A percentile compares a stretch with the other conserved stretches of the same genome.
These are phyloP conservation scores for Rhynchophorus ferrugineus DNA, from an alignment of 1,140 invertebrate species.

Conservation along the genomic window DNA sequence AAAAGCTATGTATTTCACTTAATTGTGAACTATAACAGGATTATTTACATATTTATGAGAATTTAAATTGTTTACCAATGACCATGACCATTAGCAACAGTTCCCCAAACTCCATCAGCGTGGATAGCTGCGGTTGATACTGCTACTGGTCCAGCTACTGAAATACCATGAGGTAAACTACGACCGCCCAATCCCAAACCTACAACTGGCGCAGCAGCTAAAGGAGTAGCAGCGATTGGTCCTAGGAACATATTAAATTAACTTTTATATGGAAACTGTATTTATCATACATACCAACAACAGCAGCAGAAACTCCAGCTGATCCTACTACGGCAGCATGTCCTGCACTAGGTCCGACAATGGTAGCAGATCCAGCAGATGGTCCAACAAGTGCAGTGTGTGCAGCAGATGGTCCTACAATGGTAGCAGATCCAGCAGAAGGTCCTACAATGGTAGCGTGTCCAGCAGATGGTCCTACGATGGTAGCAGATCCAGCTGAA, in stretches of 20 bases:
- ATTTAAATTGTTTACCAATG: conserved; percentile 11
- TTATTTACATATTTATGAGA: too few species aligned
- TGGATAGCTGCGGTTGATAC: conserved; percentile 15
- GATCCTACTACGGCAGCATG: conserved; percentile 6
- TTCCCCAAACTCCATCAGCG: conserved; percentile 22
- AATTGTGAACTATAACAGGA: too few species aligned
- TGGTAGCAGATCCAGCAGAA: conserved; percentile 12
- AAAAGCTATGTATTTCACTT: too few species aligned
- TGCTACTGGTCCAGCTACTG: conserved; percentile 20
- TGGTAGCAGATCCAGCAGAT: too few species aligned
- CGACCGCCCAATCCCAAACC: conserved; percentile 3
- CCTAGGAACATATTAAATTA: not conserved
- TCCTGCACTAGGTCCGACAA: conserved; percentile 7
- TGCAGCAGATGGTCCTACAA: conserved; percentile 12
- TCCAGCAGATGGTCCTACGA: conserved; percentile 19
- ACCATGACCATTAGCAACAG: conserved; percentile 22
- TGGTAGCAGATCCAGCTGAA: conserved; percentile 12
- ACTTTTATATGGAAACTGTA: too few species aligned
- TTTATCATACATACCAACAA: too few species aligned
- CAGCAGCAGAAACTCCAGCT: too few species aligned
- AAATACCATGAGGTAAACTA: conserved; percentile 14
- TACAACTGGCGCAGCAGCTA: not conserved
- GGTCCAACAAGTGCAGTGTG: not conserved
- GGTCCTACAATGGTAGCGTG: conserved; percentile 13
- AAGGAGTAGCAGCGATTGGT: not conserved